Evolutionary conservation across 2,797 vertebrate species (phyloP), one percentile per base, ranked within the genome.

Genomic region (Atherinosoma microstoma): DNA sequence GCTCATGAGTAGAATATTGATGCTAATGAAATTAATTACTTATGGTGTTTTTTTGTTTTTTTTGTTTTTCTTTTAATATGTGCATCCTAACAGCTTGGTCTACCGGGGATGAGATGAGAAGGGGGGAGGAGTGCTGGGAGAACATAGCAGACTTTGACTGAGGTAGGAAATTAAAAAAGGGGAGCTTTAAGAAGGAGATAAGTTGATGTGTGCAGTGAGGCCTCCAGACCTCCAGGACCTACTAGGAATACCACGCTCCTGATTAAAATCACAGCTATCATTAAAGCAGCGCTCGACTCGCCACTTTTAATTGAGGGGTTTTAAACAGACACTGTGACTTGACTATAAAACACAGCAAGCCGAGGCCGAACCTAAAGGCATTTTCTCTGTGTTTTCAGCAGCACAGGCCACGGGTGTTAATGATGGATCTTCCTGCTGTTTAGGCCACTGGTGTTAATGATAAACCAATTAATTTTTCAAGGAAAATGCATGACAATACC

Each of bases 21-120:
- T 94, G 91, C 84, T 88, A 90, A 90, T 90, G 86, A 89, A 91
- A 94, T 94, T 94, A 94, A 94, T 95, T 93, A 93, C 91, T 92
- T 90, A 85, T 89, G 80, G 35, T 79, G 73, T 6, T 45, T 45
- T 20, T 45, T 45, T 2, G 1, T 75, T 65, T 49, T 56, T 69
- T 71, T 62, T 87, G 81, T 87, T 82, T 64, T 79, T 49, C 66
- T 67, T 78, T 61, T 58, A 80, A 51, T 78, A 58, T 91, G 86
- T 89, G 85, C 87, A 87, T 91, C 86, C 84, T 84, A 85, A 90
- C 77, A 88, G 82, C 68, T 54, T 77, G 73, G 74, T 89, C 76
- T 88, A 63, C 45, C 53, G 60, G 53, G 75, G 67, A 70, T 30
- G 67, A 53, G 20, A 45, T 38, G 47, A n/a, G 45, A 38, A 38